These are phyloP conservation scores for Grammatotria lemairii DNA, from an alignment of 2,113 vertebrate genomes.

Conservation along the genomic window DNA sequence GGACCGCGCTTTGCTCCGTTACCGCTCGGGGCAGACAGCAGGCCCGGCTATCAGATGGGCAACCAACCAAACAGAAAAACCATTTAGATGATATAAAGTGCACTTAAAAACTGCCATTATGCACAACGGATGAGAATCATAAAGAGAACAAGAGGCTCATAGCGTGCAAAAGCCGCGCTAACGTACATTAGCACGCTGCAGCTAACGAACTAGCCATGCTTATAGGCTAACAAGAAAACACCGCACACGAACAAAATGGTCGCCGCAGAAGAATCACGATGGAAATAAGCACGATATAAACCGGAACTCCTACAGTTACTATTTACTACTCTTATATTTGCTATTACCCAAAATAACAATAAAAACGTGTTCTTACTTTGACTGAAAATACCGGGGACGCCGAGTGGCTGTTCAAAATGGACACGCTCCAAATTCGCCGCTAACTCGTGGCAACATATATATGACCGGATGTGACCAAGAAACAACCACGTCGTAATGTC, in stretches of 20 bases:
- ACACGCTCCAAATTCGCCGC: slow-evolving; percentile 68
- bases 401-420: slow-evolving; percentile 61
- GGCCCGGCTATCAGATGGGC: neutral
- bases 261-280: neutral
- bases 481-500: neutral
- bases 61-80: rapidly evolving
- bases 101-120: neutral
- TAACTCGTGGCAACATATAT: slow-evolving; percentile 70
- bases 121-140: neutral
- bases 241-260: rapidly evolving
- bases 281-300: neutral
- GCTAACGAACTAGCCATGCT: neutral
- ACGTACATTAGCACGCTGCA: neutral
- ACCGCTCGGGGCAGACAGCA: neutral
- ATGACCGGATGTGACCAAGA: slow-evolving; percentile 56
- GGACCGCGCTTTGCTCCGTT: slow-evolving; percentile 47
- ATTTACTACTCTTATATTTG: rapidly evolving
- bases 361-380: slow-evolving; percentile 35
- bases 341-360: neutral
- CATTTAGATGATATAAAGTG: rapidly evolving
- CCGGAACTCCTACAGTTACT: rapidly evolving
- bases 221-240: neutral
- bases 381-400: slow-evolving; percentile 24
- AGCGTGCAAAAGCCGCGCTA: neutral
- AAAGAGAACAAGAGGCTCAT: rapidly evolving